Percentiles rank a stretch among this genome's conserved stretches.
Evolutionary conservation across 2,113 vertebrate genomes (phyloP).

Genomic region (Caretta caretta): DNA sequence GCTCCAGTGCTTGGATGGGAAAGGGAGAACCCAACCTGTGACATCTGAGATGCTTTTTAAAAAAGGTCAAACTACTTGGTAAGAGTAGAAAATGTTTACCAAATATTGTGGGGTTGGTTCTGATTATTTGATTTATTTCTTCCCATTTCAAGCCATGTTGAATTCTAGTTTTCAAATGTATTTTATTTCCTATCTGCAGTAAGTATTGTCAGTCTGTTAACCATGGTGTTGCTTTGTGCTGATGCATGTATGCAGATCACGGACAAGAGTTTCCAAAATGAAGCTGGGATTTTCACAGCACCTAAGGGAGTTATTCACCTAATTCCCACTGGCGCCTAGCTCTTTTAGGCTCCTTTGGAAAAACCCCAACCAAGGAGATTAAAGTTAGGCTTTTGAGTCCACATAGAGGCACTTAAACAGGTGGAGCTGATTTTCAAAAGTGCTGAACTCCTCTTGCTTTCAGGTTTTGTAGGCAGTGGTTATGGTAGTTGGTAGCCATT

Average conservation of each 20-base stretch:
- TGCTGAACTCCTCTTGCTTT: not conserved
- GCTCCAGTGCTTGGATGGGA: not conserved
- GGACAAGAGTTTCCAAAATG: not conserved
- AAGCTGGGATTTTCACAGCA: not conserved
- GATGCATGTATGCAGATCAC: not conserved
- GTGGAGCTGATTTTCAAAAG: not conserved
- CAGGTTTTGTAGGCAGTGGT: not conserved
- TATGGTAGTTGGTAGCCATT: not conserved
- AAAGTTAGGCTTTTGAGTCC: not conserved
- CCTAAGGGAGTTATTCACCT: not conserved
- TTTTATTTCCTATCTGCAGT: constrained; percentile 18
- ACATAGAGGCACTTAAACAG: not conserved
- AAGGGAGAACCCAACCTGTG: not conserved
- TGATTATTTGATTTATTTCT: constrained; percentile 41
- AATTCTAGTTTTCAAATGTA: not conserved
- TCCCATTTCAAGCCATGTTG: constrained; percentile 40
- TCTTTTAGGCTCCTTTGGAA: not conserved
- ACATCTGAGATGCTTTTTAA: constrained; percentile 30
- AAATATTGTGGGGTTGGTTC: constrained; percentile 18
- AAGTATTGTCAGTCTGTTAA: constrained; percentile 12
- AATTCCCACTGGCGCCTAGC: not conserved
- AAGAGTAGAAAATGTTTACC: constrained; percentile 51
- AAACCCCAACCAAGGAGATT: not conserved
- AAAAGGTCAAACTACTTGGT: not conserved
- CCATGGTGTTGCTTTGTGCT: not conserved